Evolutionary conservation across 2,888 invertebrate species (phyloP).

Genomic region (Thera obeliscata): DNA sequence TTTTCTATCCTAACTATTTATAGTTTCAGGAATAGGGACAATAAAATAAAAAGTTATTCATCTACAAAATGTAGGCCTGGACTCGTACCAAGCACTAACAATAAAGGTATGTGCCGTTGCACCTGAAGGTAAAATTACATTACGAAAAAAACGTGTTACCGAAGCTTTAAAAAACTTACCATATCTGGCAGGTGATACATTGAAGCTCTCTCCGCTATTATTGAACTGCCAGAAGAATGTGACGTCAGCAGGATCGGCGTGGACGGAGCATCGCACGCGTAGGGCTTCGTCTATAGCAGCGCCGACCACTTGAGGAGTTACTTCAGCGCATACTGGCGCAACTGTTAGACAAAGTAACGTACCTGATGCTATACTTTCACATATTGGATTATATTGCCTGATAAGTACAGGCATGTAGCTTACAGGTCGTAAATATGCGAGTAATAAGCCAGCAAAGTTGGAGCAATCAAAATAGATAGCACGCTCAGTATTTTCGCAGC

Average conservation of each 20-base stretch:
- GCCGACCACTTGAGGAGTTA: conserved; percentile 91
- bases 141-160: neutral
- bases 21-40: no score
- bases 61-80: no score
- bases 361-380: neutral
- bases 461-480: conserved; percentile 12
- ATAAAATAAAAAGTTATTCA: no score
- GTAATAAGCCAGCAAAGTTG: conserved; percentile 7
- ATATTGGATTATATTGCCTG: neutral
- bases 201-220: conserved; percentile 94
- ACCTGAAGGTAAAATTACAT: no score
- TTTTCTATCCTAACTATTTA: no score
- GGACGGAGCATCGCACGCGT: conserved; percentile 92
- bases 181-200: conserved; percentile 89
- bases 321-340: conserved; percentile 91
- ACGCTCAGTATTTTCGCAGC: conserved; percentile 20
- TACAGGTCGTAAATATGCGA: neutral
- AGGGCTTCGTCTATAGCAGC: conserved; percentile 93
- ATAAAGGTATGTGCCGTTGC: no score
- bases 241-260: conserved; percentile 93
- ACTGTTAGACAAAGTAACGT: conserved; percentile 74
- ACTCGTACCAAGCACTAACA: no score
- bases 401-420: neutral
- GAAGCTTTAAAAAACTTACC: conserved; percentile 52
- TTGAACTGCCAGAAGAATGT: conserved; percentile 96